phyloP scores from a whole-genome alignment of 23 tunicate species.

The Clavelina lepadiformis region DNA sequence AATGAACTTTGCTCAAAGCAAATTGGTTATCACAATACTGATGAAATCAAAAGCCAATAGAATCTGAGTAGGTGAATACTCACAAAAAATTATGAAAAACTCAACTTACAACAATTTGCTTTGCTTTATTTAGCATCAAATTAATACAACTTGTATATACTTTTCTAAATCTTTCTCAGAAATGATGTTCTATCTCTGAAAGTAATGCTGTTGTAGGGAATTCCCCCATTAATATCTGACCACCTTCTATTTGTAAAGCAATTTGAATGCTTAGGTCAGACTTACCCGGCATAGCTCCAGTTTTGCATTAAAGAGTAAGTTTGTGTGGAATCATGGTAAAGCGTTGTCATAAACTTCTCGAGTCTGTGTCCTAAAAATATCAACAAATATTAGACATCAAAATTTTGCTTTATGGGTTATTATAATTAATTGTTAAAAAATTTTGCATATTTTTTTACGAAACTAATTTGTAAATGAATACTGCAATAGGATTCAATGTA shows the following conservation, averaged over 20 bases:
- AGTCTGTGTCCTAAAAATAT: constrained; percentile 20
- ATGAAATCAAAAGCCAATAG: not conserved
- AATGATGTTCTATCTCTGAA: constrained; percentile 24
- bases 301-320: constrained; percentile 72
- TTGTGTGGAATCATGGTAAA: constrained; percentile 62
- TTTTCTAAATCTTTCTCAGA: constrained; percentile 25
- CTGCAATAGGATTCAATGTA: too few species aligned
- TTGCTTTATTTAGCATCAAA: not conserved
- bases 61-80: too few species aligned
- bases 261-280: constrained; percentile 31
- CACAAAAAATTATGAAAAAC: too few species aligned
- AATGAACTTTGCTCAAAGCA: too few species aligned
- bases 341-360: constrained; percentile 35
- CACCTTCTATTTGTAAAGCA: constrained; percentile 52
- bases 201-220: constrained; percentile 24
- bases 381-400: not conserved
- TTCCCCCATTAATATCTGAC: constrained; percentile 30
- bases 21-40: too few species aligned
- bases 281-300: constrained; percentile 39
- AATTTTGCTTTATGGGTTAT: not conserved
- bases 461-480: too few species aligned
- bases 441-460: not conserved
- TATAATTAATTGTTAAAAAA: not conserved
- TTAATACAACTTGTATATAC: not conserved
- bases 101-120: not conserved